Evolutionary conservation across 1,140 invertebrate genomes (phyloP).

Genomic region (Drosophila tani): DNA sequence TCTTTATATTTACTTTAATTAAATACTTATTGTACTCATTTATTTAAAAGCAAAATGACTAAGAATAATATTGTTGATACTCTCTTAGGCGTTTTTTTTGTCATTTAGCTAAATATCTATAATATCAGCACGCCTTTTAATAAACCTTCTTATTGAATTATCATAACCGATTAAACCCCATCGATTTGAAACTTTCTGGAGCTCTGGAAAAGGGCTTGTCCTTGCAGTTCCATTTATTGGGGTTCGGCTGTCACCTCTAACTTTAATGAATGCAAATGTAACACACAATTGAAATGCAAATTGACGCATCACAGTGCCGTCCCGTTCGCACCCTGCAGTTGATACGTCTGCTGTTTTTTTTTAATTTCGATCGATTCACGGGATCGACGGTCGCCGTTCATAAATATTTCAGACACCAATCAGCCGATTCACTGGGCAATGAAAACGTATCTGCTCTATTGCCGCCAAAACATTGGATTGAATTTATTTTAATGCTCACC

Average conservation of each 20-base stretch:
- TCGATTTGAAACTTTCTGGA: background rate
- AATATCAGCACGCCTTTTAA: background rate
- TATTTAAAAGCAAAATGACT: background rate
- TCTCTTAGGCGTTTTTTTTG: too few species aligned
- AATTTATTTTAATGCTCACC: constrained; percentile 18
- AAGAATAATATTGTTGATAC: background rate
- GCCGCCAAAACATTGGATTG: constrained; percentile 34
- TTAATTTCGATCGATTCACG: constrained; percentile 50
- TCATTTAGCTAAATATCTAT: too few species aligned
- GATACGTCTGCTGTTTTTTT: background rate
- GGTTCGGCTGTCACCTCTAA: constrained; percentile 1
- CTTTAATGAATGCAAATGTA: constrained; percentile 50
- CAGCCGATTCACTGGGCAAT: constrained; percentile 18
- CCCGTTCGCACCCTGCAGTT: constrained; percentile 9
- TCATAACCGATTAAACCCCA: too few species aligned
- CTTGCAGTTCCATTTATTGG: background rate
- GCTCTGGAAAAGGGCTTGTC: constrained; percentile 1
- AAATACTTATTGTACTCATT: background rate
- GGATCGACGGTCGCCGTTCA: constrained; percentile 54
- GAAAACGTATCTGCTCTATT: constrained; percentile 43
- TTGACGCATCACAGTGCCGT: constrained; percentile 24
- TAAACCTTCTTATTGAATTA: background rate
- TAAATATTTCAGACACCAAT: constrained; percentile 60
- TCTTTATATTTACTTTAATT: too few species aligned
- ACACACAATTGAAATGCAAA: constrained; percentile 50